Percentiles rank a stretch among this genome's conserved stretches.
These are phyloP conservation scores for Fregata magnificens DNA, from an alignment of 2,113 vertebrate species.

Conservation along the genomic window DNA sequence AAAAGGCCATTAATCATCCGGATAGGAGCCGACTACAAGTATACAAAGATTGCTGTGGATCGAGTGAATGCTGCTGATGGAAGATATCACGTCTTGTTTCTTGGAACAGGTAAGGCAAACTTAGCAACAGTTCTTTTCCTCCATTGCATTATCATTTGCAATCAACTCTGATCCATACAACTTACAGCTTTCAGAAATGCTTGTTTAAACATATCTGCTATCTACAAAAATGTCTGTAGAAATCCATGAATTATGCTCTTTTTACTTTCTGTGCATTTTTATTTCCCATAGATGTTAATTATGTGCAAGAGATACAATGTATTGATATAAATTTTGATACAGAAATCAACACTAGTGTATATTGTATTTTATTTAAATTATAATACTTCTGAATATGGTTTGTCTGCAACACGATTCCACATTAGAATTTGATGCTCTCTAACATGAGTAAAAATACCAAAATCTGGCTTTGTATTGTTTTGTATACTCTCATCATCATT, in stretches of 20 bases:
- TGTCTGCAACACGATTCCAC: not conserved
- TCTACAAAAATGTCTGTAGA: not conserved
- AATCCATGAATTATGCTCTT: not conserved
- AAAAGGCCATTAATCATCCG: constrained; percentile 89
- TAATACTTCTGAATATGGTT: not conserved
- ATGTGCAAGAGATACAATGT: not conserved
- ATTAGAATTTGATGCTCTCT: not conserved
- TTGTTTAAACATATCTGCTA: not conserved
- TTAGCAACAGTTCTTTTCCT: not conserved
- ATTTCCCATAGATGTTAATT: not conserved
- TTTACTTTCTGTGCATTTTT: not conserved
- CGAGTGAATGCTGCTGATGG: constrained; percentile 92
- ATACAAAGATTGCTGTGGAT: constrained; percentile 93
- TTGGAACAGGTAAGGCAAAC: constrained; percentile 86
- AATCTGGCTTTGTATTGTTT: not conserved
- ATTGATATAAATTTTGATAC: not conserved
- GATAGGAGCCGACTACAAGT: constrained; percentile 91
- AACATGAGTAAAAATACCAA: not conserved
- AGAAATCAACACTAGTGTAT: not conserved
- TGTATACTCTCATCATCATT: not conserved
- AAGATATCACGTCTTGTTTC: constrained; percentile 93
- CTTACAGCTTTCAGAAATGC: not conserved
- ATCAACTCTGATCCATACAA: not conserved
- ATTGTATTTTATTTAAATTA: not conserved
- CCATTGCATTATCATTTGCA: not conserved